Base-by-base conservation (phyloP, 1,140 invertebrate species). In the Reticulitermes speratus region DNA sequence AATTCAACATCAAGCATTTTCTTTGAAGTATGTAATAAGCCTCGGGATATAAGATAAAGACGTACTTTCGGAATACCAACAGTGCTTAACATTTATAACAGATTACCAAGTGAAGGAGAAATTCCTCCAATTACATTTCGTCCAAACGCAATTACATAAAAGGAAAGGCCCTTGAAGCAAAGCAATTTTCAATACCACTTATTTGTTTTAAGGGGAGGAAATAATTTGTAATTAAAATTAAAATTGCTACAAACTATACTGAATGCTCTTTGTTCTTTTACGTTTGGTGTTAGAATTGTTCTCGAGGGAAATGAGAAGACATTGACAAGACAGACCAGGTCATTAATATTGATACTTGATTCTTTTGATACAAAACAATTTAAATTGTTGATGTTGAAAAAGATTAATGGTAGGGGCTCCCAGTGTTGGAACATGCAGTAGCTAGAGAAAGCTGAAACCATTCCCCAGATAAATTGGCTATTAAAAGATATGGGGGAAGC, bases 381-480 rank as follows among this genome's bases (percentile, higher is more conserved):
- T 75, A 75, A 75, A 75, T 75, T n/a, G 65, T 75, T 75, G 65
- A 75, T 75, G n/a, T 9, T 75, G 65, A 75, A 30, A 30, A n/a
- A 30, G 65, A 75, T 75, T 75, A 75, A 75, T 75, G 65, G n/a
- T 11, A 30, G 65, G 14, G n/a, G 65, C n/a, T 75, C 65, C 65
- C 65, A 75, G n/a, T 30, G 65, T 30, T 30, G 65, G 7, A 30
- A 75, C 65, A 75, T 6, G 25, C 65, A 12, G 65, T 75, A 75
- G 65, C 16, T 21, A 1, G n/a, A 75, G 65, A 25, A 30, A 75
- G n/a, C 65, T 30, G n/a, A 75, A 75, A 75, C 65, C 65, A 30
- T 75, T 75, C 16, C n/a, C 65, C 65, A 75, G n/a, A 75, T 75
- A 75, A 75, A 75, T 75, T 75, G 65, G 65, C 65, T 75, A 75